Percentiles rank a stretch among this genome's conserved stretches.
phyloP scores from a whole-genome alignment of 2,888 invertebrate genomes.

The Ectemnius cavifrons region DNA sequence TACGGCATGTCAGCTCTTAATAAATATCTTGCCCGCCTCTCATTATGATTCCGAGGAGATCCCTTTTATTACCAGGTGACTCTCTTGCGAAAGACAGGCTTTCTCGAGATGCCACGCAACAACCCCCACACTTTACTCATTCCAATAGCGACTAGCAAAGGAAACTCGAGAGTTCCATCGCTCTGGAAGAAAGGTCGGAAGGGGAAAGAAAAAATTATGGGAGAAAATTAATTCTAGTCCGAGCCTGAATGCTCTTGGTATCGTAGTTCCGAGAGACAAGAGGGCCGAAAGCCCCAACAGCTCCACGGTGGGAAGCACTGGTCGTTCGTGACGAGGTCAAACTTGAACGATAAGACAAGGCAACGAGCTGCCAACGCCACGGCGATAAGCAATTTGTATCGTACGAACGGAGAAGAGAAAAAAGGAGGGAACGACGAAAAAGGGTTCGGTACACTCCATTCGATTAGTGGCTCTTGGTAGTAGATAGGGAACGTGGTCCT shows the following conservation, averaged over 20 bases:
- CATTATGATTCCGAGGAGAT: background rate
- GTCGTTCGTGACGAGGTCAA: slow-evolving; percentile 57
- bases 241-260: background rate
- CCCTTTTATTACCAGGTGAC: background rate
- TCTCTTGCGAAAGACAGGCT: no score
- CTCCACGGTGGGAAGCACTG: background rate
- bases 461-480: slow-evolving; percentile 27
- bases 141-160: no score
- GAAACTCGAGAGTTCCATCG: no score
- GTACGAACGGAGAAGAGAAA: slow-evolving; percentile 56
- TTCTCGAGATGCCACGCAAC: no score
- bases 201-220: background rate
- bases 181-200: background rate
- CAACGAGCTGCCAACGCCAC: slow-evolving; percentile 66
- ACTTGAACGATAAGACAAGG: slow-evolving; percentile 66
- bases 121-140: no score
- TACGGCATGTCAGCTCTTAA: slow-evolving; percentile 1
- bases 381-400: slow-evolving; percentile 77
- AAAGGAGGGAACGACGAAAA: slow-evolving; percentile 12
- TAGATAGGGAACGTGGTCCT: slow-evolving; percentile 47
- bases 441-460: slow-evolving; percentile 23
- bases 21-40: background rate
- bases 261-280: background rate
- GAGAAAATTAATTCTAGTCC: background rate
- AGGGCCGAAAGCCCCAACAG: background rate